These are phyloP conservation scores for Ornithoptera alexandrae DNA, from an alignment of 2,888 invertebrate species.

Conservation along the genomic window DNA sequence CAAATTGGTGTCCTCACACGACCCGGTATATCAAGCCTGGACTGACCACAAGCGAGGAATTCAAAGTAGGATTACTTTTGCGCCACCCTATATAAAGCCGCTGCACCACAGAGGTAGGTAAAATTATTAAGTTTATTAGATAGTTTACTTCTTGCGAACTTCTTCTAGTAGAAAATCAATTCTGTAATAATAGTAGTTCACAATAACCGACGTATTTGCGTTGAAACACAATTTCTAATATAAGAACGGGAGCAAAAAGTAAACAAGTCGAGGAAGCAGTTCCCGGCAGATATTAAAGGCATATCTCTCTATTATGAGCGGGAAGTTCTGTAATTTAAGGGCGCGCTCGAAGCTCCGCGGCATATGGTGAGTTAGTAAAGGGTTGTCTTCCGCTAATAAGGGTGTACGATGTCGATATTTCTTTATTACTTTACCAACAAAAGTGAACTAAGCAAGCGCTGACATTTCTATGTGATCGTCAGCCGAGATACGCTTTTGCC, in stretches of 20 bases:
- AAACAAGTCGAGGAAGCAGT: constrained; percentile 69
- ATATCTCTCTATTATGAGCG: constrained; percentile 80
- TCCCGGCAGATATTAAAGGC: constrained; percentile 79
- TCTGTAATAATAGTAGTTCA: constrained; percentile 28
- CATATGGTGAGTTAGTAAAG: constrained; percentile 69
- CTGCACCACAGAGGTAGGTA: no score
- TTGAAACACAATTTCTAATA: constrained; percentile 61
- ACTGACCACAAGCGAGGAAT: constrained; percentile 44
- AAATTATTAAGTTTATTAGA: neutral
- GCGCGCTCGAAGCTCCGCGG: constrained; percentile 62
- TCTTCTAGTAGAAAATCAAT: constrained; percentile 12
- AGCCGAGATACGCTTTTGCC: no score
- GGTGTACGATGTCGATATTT: constrained; percentile 18
- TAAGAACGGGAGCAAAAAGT: constrained; percentile 74
- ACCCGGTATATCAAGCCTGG: constrained; percentile 53
- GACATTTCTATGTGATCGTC: no score
- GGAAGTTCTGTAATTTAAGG: constrained; percentile 79
- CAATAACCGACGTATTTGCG: constrained; percentile 29
- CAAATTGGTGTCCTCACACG: constrained; percentile 70
- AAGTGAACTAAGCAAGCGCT: no score
- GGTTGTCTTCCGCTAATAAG: constrained; percentile 45
- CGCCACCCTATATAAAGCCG: no score
- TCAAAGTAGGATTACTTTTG: no score
- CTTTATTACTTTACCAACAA: neutral
- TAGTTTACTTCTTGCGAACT: neutral